Conservation (phyloP, 2,797 vertebrate genomes). For the Anableps anableps region DNA sequence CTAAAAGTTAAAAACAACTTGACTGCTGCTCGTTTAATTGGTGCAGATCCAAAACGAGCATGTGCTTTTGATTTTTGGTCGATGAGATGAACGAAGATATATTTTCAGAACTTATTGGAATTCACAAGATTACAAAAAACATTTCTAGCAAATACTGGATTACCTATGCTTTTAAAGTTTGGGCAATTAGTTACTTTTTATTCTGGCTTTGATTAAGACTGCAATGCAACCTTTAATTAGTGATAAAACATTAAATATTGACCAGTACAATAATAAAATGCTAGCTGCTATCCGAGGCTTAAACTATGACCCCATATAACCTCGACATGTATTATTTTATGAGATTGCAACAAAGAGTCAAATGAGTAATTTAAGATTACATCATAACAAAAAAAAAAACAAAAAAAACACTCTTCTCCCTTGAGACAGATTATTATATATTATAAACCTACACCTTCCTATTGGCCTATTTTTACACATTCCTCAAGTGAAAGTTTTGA, state of each 20-base stretch:
- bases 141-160: neutral
- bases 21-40: neutral
- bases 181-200: neutral
- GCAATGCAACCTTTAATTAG: neutral
- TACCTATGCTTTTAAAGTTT: neutral
- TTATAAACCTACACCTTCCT: neutral
- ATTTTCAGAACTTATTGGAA: neutral
- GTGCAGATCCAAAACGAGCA: neutral
- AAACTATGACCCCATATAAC: neutral
- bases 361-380: neutral
- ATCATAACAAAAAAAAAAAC: neutral
- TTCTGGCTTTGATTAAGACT: neutral
- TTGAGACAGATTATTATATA: neutral
- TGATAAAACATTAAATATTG: neutral
- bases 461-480: conserved; percentile 5
- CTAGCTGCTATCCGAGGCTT: neutral
- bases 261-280: conserved; percentile 2
- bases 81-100: neutral
- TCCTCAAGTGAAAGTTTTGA: neutral
- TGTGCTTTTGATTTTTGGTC: neutral
- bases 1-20: conserved; percentile 3
- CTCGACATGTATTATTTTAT: neutral
- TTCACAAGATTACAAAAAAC: neutral
- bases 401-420: neutral
- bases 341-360: neutral